phyloP scores from a whole-genome alignment of 2,888 invertebrate species.

The Fissipunctia ypsillon region DNA sequence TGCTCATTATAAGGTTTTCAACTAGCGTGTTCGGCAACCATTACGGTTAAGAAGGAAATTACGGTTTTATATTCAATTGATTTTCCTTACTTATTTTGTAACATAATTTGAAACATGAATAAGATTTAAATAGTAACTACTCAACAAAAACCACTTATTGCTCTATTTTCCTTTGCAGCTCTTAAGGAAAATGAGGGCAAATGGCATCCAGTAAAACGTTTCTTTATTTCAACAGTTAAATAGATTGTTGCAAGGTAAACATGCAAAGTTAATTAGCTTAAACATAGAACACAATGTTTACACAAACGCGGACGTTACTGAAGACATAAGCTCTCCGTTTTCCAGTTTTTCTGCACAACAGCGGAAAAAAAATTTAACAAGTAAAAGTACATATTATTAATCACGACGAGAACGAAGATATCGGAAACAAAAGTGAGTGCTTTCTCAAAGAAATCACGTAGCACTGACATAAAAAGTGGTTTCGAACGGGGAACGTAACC shows the following conservation, averaged over 20 bases:
- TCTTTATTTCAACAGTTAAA: constrained; percentile 30
- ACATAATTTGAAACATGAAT: constrained; percentile 11
- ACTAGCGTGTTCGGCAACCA: constrained; percentile 31
- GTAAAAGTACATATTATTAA: constrained; percentile 82
- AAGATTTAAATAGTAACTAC: constrained; percentile 14
- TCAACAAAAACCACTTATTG: constrained; percentile 2
- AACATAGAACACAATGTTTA: constrained; percentile 59
- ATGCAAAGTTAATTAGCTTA: constrained; percentile 65
- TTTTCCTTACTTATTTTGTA: constrained; percentile 34
- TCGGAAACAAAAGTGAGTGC: constrained; percentile 80
- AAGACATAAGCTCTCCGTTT: constrained; percentile 60
- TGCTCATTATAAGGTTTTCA: constrained; percentile 34
- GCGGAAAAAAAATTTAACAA: constrained; percentile 78
- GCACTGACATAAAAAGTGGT: constrained; percentile 86
- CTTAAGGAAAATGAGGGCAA: constrained; percentile 23
- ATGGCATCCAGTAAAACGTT: constrained; percentile 25
- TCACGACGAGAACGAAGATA: constrained; percentile 79
- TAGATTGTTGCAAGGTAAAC: constrained; percentile 55
- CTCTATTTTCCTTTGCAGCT: constrained; percentile 28
- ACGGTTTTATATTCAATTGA: constrained; percentile 45
- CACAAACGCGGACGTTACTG: constrained; percentile 46
- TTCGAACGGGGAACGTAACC: constrained; percentile 86
- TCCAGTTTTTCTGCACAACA: constrained; percentile 67
- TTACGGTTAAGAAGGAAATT: constrained; percentile 39
- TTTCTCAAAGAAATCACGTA: constrained; percentile 85